These are phyloP conservation scores for Epistrophe grossulariae DNA, from an alignment of 2,888 invertebrate species.

Conservation along the genomic window DNA sequence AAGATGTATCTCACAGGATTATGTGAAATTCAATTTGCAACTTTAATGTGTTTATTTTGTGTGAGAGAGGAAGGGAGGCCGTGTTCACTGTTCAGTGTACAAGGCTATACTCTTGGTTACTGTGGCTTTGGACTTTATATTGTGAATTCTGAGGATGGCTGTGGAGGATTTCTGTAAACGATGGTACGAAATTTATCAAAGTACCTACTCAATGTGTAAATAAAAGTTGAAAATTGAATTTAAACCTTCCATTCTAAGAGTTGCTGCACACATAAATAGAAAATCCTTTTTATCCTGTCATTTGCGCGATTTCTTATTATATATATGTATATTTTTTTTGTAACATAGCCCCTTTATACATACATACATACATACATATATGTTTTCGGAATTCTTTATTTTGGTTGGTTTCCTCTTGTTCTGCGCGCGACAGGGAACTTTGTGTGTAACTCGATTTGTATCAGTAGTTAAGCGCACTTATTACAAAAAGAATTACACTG, in stretches of 20 bases:
- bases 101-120: conserved; percentile 71
- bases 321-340: conserved; percentile 34
- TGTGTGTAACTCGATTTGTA: conserved; percentile 66
- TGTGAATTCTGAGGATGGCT: conserved; percentile 53
- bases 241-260: conserved; percentile 75
- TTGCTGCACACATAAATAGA: conserved; percentile 73
- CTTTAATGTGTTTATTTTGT: conserved; percentile 76
- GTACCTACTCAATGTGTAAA: conserved; percentile 76
- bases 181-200: conserved; percentile 75
- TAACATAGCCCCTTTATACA: neutral
- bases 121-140: conserved; percentile 75
- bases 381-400: conserved; percentile 30
- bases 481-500: conserved; percentile 58
- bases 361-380: conserved; percentile 9
- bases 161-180: conserved; percentile 75
- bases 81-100: conserved; percentile 24
- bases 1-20: conserved; percentile 76
- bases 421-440: conserved; percentile 28
- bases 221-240: conserved; percentile 77
- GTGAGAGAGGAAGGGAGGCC: conserved; percentile 40
- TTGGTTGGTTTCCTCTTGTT: neutral
- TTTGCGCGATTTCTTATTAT: conserved; percentile 73
- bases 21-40: conserved; percentile 76
- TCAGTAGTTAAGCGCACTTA: conserved; percentile 67
- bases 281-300: conserved; percentile 76